phyloP scores from a whole-genome alignment of 1,140 invertebrate genomes.

The Anastrepha ludens region DNA sequence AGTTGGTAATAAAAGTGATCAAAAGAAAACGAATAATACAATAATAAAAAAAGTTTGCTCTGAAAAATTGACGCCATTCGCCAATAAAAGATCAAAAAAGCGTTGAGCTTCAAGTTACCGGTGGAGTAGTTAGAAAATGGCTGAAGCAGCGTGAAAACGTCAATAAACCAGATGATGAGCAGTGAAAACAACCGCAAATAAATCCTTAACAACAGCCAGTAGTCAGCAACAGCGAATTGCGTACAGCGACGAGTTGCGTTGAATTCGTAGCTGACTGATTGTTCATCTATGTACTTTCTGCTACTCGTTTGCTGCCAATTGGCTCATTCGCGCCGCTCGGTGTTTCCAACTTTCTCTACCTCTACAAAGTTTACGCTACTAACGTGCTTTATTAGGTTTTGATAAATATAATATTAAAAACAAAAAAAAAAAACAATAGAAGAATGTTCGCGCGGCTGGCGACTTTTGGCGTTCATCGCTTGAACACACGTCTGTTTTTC shows the following conservation, averaged over 20 bases:
- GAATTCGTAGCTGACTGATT: neutral
- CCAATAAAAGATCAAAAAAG: neutral
- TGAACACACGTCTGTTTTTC: constrained; percentile 16
- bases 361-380: neutral
- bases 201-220: neutral
- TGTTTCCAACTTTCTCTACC: constrained; percentile 10
- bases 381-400: neutral
- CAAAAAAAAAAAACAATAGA: neutral
- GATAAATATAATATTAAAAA: neutral
- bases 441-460: neutral
- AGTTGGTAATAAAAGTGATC: neutral
- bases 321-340: neutral
- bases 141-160: neutral
- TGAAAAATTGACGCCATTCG: neutral
- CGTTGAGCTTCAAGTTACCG: neutral
- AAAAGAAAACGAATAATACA: constrained; percentile 33
- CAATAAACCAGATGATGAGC: constrained; percentile 14
- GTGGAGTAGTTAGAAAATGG: neutral
- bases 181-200: neutral
- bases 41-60: neutral
- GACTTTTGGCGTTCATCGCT: neutral
- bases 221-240: neutral
- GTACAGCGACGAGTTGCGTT: neutral
- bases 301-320: neutral
- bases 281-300: neutral